These are phyloP conservation scores for Papio anubis DNA, from an alignment of 2,113 vertebrate species.

Conservation along the genomic window DNA sequence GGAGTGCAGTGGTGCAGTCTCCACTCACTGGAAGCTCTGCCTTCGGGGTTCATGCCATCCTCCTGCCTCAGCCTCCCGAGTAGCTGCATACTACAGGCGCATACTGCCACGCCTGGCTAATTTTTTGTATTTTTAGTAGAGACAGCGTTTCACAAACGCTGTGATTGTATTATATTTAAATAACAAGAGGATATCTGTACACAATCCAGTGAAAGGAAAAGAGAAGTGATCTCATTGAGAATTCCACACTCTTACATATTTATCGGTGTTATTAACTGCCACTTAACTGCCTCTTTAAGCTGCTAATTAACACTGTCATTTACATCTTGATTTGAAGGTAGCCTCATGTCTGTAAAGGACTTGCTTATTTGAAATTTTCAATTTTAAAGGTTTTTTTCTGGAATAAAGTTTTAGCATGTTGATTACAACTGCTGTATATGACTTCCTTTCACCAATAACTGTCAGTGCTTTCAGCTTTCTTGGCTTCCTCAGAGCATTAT, in stretches of 20 bases:
- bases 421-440: neutral
- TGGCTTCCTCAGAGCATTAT: neutral
- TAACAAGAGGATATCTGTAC: neutral
- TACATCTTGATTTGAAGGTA: conserved; percentile 28
- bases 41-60: rapidly evolving
- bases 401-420: neutral
- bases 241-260: neutral
- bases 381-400: neutral
- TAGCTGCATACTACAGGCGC: no score
- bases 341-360: neutral
- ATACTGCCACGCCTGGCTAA: rapidly evolving
- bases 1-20: no score
- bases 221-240: neutral
- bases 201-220: neutral
- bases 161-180: neutral
- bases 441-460: neutral
- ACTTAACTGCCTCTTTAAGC: neutral
- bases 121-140: no score
- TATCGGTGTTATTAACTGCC: neutral
- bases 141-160: no score
- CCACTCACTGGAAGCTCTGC: no score
- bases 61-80: no score
- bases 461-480: neutral
- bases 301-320: conserved; percentile 9
- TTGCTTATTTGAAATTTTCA: neutral